phyloP scores from a whole-genome alignment of 2,113 vertebrate genomes.

The Columba livia region DNA sequence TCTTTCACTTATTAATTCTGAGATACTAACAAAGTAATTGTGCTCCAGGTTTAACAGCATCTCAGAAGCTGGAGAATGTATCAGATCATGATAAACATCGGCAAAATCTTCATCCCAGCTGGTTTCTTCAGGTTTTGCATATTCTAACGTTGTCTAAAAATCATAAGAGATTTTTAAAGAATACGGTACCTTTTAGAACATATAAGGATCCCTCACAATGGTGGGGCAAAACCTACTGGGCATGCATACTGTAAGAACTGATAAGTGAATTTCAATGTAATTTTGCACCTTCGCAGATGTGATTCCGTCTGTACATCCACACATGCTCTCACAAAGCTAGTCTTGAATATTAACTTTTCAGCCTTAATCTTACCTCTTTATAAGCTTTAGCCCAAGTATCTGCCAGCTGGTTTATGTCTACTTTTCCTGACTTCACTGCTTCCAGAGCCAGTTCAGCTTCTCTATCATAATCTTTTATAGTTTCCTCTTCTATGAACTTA shows the following conservation, averaged over 20 bases:
- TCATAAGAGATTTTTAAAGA: neutral
- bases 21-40: conserved; percentile 97
- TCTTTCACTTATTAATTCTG: conserved; percentile 94
- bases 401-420: conserved; percentile 84
- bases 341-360: neutral
- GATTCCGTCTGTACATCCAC: neutral
- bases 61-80: conserved; percentile 96
- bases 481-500: conserved; percentile 86
- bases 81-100: conserved; percentile 95
- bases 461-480: conserved; percentile 84
- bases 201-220: neutral
- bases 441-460: conserved; percentile 88
- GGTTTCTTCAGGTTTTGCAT: conserved; percentile 90
- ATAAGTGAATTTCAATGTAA: neutral
- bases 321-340: neutral
- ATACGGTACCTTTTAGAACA: neutral
- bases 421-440: conserved; percentile 80
- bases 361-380: conserved; percentile 80
- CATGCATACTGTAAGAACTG: neutral
- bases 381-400: conserved; percentile 89
- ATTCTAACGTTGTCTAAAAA: conserved; percentile 86
- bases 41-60: conserved; percentile 95
- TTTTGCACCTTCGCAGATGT: neutral
- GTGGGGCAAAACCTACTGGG: neutral
- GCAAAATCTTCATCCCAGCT: conserved; percentile 98